These are phyloP conservation scores for Amphipyra tragopoginis DNA, from an alignment of 2,888 invertebrate genomes.

Conservation along the genomic window DNA sequence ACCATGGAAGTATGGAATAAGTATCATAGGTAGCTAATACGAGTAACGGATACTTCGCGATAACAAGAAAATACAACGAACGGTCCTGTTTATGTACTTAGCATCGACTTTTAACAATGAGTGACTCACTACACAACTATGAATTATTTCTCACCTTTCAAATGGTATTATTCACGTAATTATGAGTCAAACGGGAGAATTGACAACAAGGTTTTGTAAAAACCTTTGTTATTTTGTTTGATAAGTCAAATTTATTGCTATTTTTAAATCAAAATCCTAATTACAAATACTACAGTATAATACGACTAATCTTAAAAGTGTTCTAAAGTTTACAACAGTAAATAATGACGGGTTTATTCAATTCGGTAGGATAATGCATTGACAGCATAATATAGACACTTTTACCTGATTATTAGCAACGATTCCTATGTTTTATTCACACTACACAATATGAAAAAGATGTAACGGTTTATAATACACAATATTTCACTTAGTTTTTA, in stretches of 20 bases:
- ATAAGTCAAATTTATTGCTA: background rate
- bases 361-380: conserved; percentile 41
- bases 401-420: conserved; percentile 46
- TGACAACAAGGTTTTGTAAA: background rate
- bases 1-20: conserved; percentile 8
- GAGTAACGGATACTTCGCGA: conserved; percentile 20
- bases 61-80: conserved; percentile 3
- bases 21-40: conserved; percentile 4
- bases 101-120: conserved; percentile 24
- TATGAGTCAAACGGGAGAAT: background rate
- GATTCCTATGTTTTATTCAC: conserved; percentile 22
- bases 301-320: conserved; percentile 4
- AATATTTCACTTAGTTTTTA: conserved; percentile 41
- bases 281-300: conserved; percentile 38
- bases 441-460: conserved; percentile 8
- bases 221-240: background rate
- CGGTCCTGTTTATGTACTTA: conserved; percentile 12
- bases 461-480: conserved; percentile 20
- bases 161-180: background rate
- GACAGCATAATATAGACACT: conserved; percentile 39
- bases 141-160: conserved; percentile 11
- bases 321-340: background rate
- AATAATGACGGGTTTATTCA: background rate
- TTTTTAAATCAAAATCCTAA: conserved; percentile 13
- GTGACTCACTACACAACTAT: conserved; percentile 45